Conservation (phyloP, 2,797 vertebrate species). For the Halcyon smyrnensis region DNA sequence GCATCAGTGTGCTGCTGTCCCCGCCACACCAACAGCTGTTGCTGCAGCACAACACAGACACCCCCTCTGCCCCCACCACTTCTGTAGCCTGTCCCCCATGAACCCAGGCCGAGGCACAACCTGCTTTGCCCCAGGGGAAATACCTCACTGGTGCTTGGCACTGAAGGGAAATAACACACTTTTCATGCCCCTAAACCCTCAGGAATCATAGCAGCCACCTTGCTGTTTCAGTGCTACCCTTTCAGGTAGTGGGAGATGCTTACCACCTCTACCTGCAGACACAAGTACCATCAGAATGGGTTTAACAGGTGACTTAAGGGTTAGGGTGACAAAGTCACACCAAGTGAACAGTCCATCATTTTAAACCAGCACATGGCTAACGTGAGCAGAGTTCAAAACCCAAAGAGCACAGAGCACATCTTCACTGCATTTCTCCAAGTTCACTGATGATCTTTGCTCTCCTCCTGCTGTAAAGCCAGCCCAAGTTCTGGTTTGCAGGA, state of each 20-base stretch:
- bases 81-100: no score
- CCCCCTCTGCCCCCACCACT: neutral
- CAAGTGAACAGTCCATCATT: accelerated
- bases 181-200: neutral
- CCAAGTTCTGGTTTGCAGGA: accelerated
- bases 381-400: accelerated
- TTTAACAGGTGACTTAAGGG: accelerated
- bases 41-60: conserved; percentile 1
- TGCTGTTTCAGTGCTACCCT: no score
- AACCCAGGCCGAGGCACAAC: neutral
- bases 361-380: accelerated
- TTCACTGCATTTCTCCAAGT: neutral
- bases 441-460: accelerated
- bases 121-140: neutral
- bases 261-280: neutral
- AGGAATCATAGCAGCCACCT: neutral
- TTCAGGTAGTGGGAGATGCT: neutral
- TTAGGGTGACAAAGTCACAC: accelerated
- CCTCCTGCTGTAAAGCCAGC: neutral
- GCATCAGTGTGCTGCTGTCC: neutral
- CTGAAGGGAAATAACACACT: accelerated
- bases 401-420: accelerated
- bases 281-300: accelerated
- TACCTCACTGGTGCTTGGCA: accelerated
- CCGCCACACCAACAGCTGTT: conserved; percentile 35